Base-by-base conservation (phyloP, 2,888 invertebrate species). In the Tupiocoris notatus region DNA sequence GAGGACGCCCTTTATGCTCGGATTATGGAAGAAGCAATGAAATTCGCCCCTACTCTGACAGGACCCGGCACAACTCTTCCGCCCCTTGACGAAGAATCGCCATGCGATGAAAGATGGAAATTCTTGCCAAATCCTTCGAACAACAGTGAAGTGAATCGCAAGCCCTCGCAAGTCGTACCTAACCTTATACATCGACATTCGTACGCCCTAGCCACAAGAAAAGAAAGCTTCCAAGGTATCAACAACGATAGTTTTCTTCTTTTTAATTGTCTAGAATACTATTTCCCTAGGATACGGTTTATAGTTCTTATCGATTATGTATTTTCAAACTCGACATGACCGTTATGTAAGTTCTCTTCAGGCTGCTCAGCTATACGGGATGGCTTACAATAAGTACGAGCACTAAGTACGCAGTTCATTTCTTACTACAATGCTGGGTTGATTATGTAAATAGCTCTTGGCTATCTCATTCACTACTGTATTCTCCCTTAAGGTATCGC, bases 11-110 rank as follows among this genome's bases (percentile, higher is more conserved):
- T 81, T 16, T 81, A 81, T 62, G 78, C 80, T 21, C 79, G 80
- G 68, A 81, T 81, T 57, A 81, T 81, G 81, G 79, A 80, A 20
- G 81, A 81, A 54, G 81, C 81, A 0, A 79, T 81, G 79, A 80
- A 79, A 21, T 79, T 81, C 57, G 80, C 80, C 12, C 81, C 81
- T 0, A 80, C 81, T 7, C 66, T 81, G n/a, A 79, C 78, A 12
- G 77, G 77, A 1, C 79, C 80, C 6, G 79, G 81, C 57, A 76
- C 79, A 1, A 78, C 80, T 20, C 77, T 81, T 17, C 80, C 80
- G 0, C 79, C 75, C 25, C 68, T 79, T 7, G 80, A 79, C 12
- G 79, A 80, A 21, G 78, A 78, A 18, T 76, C 78, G 0, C 78
- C 78, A 17, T 56, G 22, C 23, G 65, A 75, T 21, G 75, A 75